Conservation (phyloP, 2,888 invertebrate species). For the Dyspetes luteomarginatus region DNA sequence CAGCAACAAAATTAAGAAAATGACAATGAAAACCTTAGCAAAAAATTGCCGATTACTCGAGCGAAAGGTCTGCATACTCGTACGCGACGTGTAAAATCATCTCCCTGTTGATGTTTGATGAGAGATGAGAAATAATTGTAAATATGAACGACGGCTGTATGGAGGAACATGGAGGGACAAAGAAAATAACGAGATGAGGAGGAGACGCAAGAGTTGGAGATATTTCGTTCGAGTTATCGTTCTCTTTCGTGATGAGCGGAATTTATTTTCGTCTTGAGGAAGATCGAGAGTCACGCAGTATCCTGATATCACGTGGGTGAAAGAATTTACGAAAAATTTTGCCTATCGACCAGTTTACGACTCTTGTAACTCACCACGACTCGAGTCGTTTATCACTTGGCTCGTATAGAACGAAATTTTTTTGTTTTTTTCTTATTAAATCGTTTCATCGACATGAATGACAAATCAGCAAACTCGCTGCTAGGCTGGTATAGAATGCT, state of each 20-base stretch:
- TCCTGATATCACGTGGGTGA: background rate
- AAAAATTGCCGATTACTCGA: background rate
- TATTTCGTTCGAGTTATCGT: background rate
- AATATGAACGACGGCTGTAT: conserved; percentile 6
- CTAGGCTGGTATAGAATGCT: background rate
- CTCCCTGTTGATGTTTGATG: background rate
- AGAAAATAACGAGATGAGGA: too few relatives aligned
- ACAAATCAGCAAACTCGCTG: conserved; percentile 25
- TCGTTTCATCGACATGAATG: conserved; percentile 64
- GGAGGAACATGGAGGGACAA: background rate
- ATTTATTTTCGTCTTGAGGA: background rate
- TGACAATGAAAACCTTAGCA: background rate
- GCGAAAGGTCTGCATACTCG: background rate
- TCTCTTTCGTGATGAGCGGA: background rate
- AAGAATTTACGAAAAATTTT: conserved; percentile 27
- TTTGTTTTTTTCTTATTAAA: conserved; percentile 68
- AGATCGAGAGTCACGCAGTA: background rate
- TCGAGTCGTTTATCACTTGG: conserved; percentile 72
- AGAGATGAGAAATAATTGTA: conserved; percentile 4
- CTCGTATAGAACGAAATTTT: conserved; percentile 67
- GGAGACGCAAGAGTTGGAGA: background rate
- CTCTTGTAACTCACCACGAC: conserved; percentile 76
- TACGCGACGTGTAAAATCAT: background rate
- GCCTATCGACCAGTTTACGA: conserved; percentile 72
- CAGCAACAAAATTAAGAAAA: background rate